These are phyloP conservation scores for Acrobeloides nanus DNA, from an alignment of 2,888 invertebrate species.

Conservation along the genomic window DNA sequence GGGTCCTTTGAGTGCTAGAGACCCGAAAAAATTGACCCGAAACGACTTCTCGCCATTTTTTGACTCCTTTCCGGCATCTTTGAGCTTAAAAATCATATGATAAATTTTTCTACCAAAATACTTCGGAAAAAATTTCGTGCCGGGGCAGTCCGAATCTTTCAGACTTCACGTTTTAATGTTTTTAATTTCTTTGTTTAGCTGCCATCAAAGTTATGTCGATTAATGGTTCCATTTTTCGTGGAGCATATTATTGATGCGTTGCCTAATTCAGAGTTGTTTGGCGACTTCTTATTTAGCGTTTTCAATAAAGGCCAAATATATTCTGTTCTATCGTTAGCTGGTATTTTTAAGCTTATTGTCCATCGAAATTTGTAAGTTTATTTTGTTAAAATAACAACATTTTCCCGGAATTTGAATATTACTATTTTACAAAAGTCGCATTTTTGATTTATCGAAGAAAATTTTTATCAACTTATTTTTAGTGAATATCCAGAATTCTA, in stretches of 20 bases:
- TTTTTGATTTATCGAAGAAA: no score
- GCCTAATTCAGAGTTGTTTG: constrained; percentile 26
- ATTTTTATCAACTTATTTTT: constrained; percentile 32
- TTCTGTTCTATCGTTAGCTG: constrained; percentile 81
- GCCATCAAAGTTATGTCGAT: constrained; percentile 11
- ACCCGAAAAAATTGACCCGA: no score
- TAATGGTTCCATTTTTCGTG: constrained; percentile 28
- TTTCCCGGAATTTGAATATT: no score
- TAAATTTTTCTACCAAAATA: no score
- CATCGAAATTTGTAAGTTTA: constrained; percentile 71
- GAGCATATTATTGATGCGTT: constrained; percentile 28
- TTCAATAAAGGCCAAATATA: constrained; percentile 64
- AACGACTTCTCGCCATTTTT: no score
- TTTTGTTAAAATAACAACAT: constrained; percentile 2
- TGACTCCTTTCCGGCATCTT: no score
- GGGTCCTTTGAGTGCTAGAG: no score
- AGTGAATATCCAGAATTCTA: constrained; percentile 87
- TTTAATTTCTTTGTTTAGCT: constrained; percentile 24
- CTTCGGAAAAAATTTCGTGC: no score
- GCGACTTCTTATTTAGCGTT: constrained; percentile 33
- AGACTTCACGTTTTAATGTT: no score
- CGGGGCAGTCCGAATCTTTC: no score
- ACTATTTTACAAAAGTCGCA: no score
- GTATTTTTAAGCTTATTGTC: constrained; percentile 79
- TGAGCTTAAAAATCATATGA: no score